phyloP scores from a whole-genome alignment of 2,888 invertebrate genomes.

The Amblyjoppa fuscipennis region DNA sequence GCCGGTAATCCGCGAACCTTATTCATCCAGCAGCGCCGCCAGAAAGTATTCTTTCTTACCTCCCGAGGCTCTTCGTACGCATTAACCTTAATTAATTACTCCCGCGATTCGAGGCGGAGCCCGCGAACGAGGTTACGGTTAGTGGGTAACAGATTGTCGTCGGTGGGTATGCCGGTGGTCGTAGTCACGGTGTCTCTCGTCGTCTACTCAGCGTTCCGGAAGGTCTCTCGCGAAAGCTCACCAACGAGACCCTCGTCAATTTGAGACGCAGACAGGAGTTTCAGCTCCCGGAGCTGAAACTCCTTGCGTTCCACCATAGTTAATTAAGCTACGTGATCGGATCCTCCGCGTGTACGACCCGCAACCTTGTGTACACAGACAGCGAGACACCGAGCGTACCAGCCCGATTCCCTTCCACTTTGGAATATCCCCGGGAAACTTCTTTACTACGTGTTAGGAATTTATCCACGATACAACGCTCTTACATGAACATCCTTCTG shows the following conservation, averaged over 20 bases:
- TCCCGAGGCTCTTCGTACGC: background rate
- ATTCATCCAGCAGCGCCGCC: background rate
- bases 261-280: conserved; percentile 53
- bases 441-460: conserved; percentile 42
- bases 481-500: conserved; percentile 5
- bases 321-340: conserved; percentile 64
- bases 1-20: background rate
- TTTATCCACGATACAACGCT: conserved; percentile 43
- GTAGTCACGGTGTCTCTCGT: conserved; percentile 53
- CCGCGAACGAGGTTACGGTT: conserved; percentile 1
- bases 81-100: conserved; percentile 20
- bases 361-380: background rate
- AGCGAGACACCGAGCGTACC: background rate
- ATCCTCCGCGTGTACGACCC: conserved; percentile 28
- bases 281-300: conserved; percentile 23
- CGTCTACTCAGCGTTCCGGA: conserved; percentile 63
- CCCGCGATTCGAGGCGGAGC: background rate
- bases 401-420: conserved; percentile 22
- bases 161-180: conserved; percentile 13
- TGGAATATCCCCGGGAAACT: conserved; percentile 44
- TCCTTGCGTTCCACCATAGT: conserved; percentile 58
- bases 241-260: conserved; percentile 63
- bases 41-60: background rate
- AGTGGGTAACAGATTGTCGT: conserved; percentile 24
- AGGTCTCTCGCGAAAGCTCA: conserved; percentile 50